Percentiles rank a stretch among this genome's conserved stretches.
phyloP scores from a whole-genome alignment of 2,888 invertebrate genomes.

The Rhabditoides inermis region DNA sequence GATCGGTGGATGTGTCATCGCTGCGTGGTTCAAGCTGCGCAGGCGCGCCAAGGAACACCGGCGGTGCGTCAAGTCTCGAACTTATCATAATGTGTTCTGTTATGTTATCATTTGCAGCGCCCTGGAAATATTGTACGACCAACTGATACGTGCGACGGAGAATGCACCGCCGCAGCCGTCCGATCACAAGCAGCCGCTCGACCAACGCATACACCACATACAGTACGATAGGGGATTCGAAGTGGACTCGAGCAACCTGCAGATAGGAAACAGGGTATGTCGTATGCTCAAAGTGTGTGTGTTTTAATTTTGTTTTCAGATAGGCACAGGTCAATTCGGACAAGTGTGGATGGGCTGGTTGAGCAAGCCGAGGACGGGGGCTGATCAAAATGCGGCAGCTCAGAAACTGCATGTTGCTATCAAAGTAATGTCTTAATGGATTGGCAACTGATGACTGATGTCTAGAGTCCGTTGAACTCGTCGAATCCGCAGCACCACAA shows the following conservation, averaged over 20 bases:
- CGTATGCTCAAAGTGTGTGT: background rate
- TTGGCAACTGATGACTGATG: no score
- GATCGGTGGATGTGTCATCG: slow-evolving; percentile 2
- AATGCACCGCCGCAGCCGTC: slow-evolving; percentile 8
- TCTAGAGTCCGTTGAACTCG: slow-evolving; percentile 10
- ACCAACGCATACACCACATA: slow-evolving; percentile 17
- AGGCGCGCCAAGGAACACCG: slow-evolving; percentile 5
- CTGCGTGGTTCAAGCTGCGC: slow-evolving; percentile 3
- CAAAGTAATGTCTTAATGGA: slow-evolving; percentile 22
- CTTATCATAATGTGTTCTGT: background rate
- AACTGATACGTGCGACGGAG: slow-evolving; percentile 11
- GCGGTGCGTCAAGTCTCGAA: slow-evolving; percentile 2
- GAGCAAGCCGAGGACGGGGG: slow-evolving; percentile 11
- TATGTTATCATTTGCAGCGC: slow-evolving; percentile 12
- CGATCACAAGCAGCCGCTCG: slow-evolving; percentile 15
- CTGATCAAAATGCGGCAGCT: slow-evolving; percentile 13
- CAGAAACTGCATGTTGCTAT: slow-evolving; percentile 21
- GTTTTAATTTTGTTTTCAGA: slow-evolving; percentile 8
- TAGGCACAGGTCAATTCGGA: slow-evolving; percentile 30
- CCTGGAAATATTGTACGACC: slow-evolving; percentile 16
- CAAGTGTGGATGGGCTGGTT: slow-evolving; percentile 19
- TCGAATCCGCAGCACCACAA: slow-evolving; percentile 15
- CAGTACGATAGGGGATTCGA: slow-evolving; percentile 17
- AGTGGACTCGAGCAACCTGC: slow-evolving; percentile 11
- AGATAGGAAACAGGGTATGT: slow-evolving; percentile 9